These are phyloP conservation scores for Apotomis turbidana DNA, from an alignment of 2,888 invertebrate species.

Conservation along the genomic window DNA sequence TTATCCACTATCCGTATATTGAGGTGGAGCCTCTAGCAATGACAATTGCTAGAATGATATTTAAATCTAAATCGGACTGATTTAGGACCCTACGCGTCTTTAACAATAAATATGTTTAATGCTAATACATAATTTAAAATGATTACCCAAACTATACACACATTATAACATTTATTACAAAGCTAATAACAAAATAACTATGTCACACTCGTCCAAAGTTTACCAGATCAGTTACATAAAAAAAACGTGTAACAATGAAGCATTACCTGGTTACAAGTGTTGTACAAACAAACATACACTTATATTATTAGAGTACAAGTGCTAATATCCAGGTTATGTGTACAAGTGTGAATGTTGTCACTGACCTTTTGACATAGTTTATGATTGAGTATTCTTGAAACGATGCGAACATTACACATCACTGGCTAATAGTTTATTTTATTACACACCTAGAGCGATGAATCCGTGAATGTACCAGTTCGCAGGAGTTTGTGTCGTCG, in stretches of 20 bases:
- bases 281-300: constrained; percentile 1
- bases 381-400: not conserved
- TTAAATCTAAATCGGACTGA: no score
- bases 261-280: constrained; percentile 9
- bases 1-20: no score
- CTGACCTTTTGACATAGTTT: constrained; percentile 20
- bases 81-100: no score
- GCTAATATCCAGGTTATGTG: constrained; percentile 2
- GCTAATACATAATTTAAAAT: no score
- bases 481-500: no score
- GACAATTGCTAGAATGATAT: no score
- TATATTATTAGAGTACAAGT: constrained; percentile 16
- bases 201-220: not conserved
- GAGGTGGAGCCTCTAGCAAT: no score
- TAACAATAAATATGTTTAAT: no score
- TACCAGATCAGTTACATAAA: constrained; percentile 18
- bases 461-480: no score
- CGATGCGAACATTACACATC: not conserved
- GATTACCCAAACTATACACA: not conserved
- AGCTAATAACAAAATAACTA: not conserved
- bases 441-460: no score
- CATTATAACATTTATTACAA: not conserved
- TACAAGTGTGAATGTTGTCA: constrained; percentile 3
- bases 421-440: no score
- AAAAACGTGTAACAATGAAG: constrained; percentile 14